phyloP scores from a whole-genome alignment of 2,797 vertebrate species.

The Zonotrichia albicollis region DNA sequence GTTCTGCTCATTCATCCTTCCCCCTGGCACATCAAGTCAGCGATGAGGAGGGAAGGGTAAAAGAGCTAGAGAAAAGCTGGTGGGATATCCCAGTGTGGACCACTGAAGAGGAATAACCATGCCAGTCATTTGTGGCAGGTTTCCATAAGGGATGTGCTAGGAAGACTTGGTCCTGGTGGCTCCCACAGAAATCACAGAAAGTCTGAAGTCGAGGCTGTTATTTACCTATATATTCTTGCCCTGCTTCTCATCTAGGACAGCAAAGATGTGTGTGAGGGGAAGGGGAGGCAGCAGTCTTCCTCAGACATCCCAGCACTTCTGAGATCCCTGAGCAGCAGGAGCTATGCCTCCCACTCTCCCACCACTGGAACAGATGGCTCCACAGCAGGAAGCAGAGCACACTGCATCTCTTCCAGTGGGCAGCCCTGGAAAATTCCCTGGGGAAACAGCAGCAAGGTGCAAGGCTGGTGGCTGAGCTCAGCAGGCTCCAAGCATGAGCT shows the following conservation, averaged over 20 bases:
- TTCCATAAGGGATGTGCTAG: neutral
- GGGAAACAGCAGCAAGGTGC: neutral
- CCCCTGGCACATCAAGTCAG: neutral
- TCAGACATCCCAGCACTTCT: neutral
- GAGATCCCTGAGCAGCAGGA: neutral
- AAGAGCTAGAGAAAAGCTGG: neutral
- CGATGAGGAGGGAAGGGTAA: accelerated
- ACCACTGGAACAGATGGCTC: accelerated
- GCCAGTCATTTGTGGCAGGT: neutral
- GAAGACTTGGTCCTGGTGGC: accelerated
- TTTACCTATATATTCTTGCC: neutral
- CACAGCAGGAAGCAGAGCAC: neutral
- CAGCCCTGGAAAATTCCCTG: neutral
- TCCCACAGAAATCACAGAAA: neutral
- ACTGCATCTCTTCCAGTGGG: neutral
- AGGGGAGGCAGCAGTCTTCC: neutral
- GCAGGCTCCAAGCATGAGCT: neutral
- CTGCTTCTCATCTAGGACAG: neutral
- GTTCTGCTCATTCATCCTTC: neutral
- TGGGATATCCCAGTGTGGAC: neutral
- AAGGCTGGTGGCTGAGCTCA: neutral
- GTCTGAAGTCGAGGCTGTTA: neutral
- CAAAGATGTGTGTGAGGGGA: neutral
- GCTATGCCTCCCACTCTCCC: neutral
- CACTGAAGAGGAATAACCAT: neutral